phyloP scores from a whole-genome alignment of 2,797 vertebrate species.

The Mico argentatus region DNA sequence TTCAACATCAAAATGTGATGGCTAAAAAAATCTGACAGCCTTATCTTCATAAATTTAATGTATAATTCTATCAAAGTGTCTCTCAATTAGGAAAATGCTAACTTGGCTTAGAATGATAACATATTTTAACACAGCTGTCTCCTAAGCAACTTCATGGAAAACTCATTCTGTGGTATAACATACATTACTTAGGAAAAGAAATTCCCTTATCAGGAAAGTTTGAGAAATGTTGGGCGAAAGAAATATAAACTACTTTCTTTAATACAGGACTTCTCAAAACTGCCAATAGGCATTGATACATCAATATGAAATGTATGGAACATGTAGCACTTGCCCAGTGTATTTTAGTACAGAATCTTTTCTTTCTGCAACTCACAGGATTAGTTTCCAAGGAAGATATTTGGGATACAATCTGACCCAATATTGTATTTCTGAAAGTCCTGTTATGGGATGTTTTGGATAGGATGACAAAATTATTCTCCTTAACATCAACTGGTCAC shows the following conservation, averaged over 20 bases:
- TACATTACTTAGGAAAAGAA: neutral
- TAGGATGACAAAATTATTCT: slow-evolving; percentile 19
- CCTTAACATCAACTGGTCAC: neutral
- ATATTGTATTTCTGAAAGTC: slow-evolving; percentile 21
- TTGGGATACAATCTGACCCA: slow-evolving; percentile 4
- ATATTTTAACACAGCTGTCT: neutral
- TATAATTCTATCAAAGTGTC: neutral
- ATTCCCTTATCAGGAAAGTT: slow-evolving; percentile 15
- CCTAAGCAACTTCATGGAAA: neutral
- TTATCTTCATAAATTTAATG: neutral
- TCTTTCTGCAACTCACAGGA: neutral
- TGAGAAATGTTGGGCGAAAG: neutral
- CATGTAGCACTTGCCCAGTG: neutral
- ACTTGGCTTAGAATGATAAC: neutral
- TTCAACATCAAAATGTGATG: slow-evolving; percentile 22
- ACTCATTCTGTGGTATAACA: neutral
- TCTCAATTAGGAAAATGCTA: slow-evolving; percentile 21
- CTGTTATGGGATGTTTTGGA: neutral
- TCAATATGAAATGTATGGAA: neutral
- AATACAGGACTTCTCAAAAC: neutral
- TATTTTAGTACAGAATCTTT: slow-evolving; percentile 17
- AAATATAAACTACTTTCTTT: slow-evolving; percentile 47
- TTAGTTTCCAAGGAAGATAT: slow-evolving; percentile 41
- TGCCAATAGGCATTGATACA: neutral
- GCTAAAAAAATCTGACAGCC: neutral